Base-by-base conservation (phyloP, 1,140 invertebrate genomes). In the Bombus affinis region DNA sequence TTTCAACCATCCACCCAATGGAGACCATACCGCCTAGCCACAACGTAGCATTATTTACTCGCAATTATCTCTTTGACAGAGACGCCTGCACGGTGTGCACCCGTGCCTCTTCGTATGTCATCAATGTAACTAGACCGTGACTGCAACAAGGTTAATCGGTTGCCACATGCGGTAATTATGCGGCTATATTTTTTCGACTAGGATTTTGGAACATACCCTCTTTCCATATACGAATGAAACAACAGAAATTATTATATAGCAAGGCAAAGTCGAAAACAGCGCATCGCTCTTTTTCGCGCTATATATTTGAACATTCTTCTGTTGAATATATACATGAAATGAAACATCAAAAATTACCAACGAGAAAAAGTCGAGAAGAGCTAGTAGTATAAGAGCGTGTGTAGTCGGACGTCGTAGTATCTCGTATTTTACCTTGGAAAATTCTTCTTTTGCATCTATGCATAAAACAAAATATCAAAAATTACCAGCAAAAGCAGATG, bases 11-110 rank as follows among this genome's bases (percentile, higher is more conserved):
- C 37, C 53, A 62, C n/a, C 76, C 25, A 83, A 83, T 78, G 47
- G 65, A 18, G 47, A 79, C 75, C 66, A 62, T 78, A 53, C 37
- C 28, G 59, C 44, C 81, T 12, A 42, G 53, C 82, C 82, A n/a
- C 82, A 71, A 53, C 13, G 39, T 22, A 47, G 82, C 75, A 84
- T 84, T 84, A 84, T 84, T 84, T 84, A 84, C 82, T 71, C 82
- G 82, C 66, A 79, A 84, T 84, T 84, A 84, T 84, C 75, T 84
- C 82, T 84, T 76, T 84, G 82, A 84, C 82, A 78, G 82, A 84
- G 53, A 84, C 62, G 73, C 59, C 28, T 39, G 22, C 15, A 37
- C 32, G 42, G 0, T 39, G 47, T 9, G 10, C 53, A 32, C 22
- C 22, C 62, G 37, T 32, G 22, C n/a, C 76, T 42, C 82, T 62